These are phyloP conservation scores for Tethya wilhelma DNA, from an alignment of 37 sponge, comb jelly and placozoan genomes.

Conservation along the genomic window DNA sequence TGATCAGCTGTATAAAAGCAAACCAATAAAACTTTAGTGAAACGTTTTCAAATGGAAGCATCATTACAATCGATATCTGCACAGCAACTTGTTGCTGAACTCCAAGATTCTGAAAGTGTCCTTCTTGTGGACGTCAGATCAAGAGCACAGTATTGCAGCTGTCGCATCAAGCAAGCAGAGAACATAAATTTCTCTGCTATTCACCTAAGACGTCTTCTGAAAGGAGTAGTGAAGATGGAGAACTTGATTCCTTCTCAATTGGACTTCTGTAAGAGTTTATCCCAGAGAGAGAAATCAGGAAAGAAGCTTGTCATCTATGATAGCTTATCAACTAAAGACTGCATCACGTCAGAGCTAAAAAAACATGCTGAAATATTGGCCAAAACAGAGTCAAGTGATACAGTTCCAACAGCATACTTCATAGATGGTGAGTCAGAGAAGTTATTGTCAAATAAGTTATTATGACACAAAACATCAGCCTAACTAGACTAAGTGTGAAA, in stretches of 20 bases:
- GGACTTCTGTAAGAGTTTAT: background rate
- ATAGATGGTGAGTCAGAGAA: constrained; percentile 13
- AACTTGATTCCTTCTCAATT: constrained; percentile 21
- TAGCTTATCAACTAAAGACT: background rate
- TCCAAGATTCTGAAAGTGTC: too few relatives aligned
- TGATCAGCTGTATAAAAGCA: too few relatives aligned
- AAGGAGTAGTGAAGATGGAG: constrained; percentile 48
- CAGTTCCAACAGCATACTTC: constrained; percentile 4
- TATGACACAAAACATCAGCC: background rate
- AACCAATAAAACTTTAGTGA: too few relatives aligned
- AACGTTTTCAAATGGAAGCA: too few relatives aligned
- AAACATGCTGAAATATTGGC: constrained; percentile 40
- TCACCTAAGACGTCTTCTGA: constrained; percentile 49
- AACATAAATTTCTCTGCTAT: constrained; percentile 62
- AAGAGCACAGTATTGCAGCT: constrained; percentile 27
- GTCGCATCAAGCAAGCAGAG: constrained; percentile 45
- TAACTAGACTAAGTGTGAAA: too few relatives aligned
- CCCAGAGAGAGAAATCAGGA: background rate
- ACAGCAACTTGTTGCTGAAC: too few relatives aligned
- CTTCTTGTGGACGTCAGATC: constrained; percentile 65
- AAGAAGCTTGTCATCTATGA: constrained; percentile 46
- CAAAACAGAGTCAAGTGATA: background rate
- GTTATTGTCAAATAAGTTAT: background rate
- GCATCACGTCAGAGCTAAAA: constrained; percentile 23
- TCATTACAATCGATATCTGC: too few relatives aligned